Evolutionary conservation across 2,797 vertebrate genomes (phyloP), one percentile per base, ranked within the genome.

Genomic region (Chaenodraco wilsoni): DNA sequence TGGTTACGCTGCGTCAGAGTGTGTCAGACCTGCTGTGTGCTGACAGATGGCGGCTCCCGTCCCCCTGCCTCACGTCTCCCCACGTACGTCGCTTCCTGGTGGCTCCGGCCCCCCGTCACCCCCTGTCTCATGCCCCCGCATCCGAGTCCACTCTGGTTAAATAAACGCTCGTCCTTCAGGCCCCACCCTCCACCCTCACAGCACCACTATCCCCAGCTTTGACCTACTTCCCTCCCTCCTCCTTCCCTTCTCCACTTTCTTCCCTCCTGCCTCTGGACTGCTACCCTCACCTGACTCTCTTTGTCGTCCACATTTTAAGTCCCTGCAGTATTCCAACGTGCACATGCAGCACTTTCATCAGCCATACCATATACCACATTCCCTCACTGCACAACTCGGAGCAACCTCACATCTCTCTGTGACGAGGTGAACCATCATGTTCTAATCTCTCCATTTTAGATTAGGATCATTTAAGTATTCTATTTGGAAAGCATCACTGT

Each of bases 191-290:
- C 37, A 0, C 74, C 21, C 65, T 64, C 76, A 14, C 71, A 64
- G 66, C 49, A 44, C 66, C 80, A 57, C 79, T 59, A 80, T 81
- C 78, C 74, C 78, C 68, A 54, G 86, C 88, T 85, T 75, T 93
- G 91, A 91, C 91, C 92, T 89, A 92, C 87, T 92, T 93, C 21
- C 31, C 69, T 65, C 58, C 69, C 69, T 65, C 58, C 69, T 70
- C 73, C 43, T 19, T 19, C 60, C 31, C 60, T 65, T 37, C n/a
- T 61, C 27, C 16, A 43, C 23, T 40, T 61, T 7, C n/a, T 19
- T 40, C 4, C 4, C 48, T 78, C 64, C 52, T 74, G 44, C 58
- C 61, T 52, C 58, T 70, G 14, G 51, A 11, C 75, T 65, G 61
- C 65, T 49, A 31, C 45, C 5, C 82, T 87, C 81, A 83, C 83